A percentile compares a stretch with the other conserved stretches of the same genome.
These are phyloP conservation scores for Julus scanicus DNA, from an alignment of 2,888 invertebrate species.

Conservation along the genomic window DNA sequence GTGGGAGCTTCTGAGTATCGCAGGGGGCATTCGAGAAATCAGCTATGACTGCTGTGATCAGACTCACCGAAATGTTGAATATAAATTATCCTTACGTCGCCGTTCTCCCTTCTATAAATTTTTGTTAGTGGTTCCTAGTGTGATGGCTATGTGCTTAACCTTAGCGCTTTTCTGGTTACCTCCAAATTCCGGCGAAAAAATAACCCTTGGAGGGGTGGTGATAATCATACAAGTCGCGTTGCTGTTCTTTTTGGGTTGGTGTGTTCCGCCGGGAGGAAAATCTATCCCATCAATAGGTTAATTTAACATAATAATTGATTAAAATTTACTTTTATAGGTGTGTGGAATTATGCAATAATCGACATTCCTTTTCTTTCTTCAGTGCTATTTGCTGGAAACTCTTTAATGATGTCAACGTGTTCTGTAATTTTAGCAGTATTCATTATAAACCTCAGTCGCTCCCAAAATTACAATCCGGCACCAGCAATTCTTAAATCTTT, in stretches of 20 bases:
- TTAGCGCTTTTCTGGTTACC: slow-evolving; percentile 75
- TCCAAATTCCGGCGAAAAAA: slow-evolving; percentile 75
- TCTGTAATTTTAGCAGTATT: slow-evolving; percentile 71
- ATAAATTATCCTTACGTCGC: slow-evolving; percentile 49
- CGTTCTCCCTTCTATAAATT: slow-evolving; percentile 55
- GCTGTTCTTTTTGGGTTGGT: slow-evolving; percentile 73
- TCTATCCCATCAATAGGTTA: slow-evolving; percentile 72
- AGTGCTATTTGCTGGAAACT: slow-evolving; percentile 72
- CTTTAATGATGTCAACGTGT: slow-evolving; percentile 69
- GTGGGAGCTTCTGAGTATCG: slow-evolving; percentile 52
- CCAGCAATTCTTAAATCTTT: slow-evolving; percentile 68
- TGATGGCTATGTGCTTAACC: slow-evolving; percentile 72
- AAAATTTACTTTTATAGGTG: not conserved
- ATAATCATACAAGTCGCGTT: slow-evolving; percentile 73
- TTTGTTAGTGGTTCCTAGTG: slow-evolving; percentile 53
- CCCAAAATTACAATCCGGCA: slow-evolving; percentile 67
- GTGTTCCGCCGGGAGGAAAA: slow-evolving; percentile 71
- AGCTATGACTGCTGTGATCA: slow-evolving; percentile 39
- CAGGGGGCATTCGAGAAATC: slow-evolving; percentile 31
- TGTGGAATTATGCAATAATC: not conserved
- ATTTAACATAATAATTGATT: slow-evolving; percentile 57
- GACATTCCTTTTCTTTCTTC: slow-evolving; percentile 60
- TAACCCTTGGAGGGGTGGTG: slow-evolving; percentile 71
- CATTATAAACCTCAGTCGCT: slow-evolving; percentile 69
- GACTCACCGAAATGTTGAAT: slow-evolving; percentile 48